Conservation (phyloP, 1,140 invertebrate species). For the Triops longicaudatus region DNA sequence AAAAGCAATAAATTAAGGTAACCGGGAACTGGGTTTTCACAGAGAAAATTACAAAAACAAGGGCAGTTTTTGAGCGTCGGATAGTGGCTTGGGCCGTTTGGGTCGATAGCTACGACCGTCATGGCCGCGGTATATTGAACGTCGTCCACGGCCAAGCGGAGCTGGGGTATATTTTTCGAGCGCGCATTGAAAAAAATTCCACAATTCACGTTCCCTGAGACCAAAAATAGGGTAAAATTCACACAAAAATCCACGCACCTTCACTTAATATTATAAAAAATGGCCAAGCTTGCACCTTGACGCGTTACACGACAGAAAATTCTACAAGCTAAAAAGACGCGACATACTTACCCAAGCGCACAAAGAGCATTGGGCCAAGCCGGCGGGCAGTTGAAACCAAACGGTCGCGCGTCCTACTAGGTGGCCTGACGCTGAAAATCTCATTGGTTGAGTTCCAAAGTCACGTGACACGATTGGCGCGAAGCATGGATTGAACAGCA, state of each 20-base stretch:
- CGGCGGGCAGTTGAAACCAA: slow-evolving; percentile 18
- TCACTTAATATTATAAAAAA: slow-evolving; percentile 20
- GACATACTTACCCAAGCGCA: slow-evolving; percentile 21
- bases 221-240: slow-evolving; percentile 27
- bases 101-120: slow-evolving; percentile 19
- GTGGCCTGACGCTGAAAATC: neutral
- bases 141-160: slow-evolving; percentile 7
- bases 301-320: slow-evolving; percentile 20
- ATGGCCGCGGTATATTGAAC: slow-evolving; percentile 18
- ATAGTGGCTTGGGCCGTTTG: neutral
- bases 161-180: slow-evolving; percentile 19
- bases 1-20: neutral
- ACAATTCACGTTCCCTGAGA: neutral
- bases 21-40: too few species aligned
- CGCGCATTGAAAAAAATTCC: slow-evolving; percentile 25
- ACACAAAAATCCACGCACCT: slow-evolving; percentile 27
- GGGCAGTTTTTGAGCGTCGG: slow-evolving; percentile 5
- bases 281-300: slow-evolving; percentile 17
- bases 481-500: neutral
- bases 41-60: slow-evolving; percentile 12
- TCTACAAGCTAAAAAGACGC: slow-evolving; percentile 4
- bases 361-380: slow-evolving; percentile 19
- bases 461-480: slow-evolving; percentile 12
- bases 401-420: slow-evolving; percentile 20
- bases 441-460: neutral